These are phyloP conservation scores for Melitaea cinxia DNA, from an alignment of 1,140 invertebrate species.

Conservation along the genomic window DNA sequence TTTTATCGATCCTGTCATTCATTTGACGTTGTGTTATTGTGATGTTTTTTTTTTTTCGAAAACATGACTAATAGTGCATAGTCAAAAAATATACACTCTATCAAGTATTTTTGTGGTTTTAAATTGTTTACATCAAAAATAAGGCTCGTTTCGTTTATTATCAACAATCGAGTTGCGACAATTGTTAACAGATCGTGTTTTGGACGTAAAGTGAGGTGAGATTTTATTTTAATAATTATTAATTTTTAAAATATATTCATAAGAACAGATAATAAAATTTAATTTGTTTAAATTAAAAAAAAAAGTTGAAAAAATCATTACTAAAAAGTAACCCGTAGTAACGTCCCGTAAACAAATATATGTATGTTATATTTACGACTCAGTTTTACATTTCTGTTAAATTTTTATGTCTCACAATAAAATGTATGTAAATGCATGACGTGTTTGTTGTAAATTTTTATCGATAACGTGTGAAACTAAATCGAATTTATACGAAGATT, in stretches of 20 bases:
- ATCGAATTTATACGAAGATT: constrained; percentile 10
- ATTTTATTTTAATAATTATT: constrained; percentile 6
- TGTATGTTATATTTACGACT: neutral
- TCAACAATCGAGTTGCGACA: constrained; percentile 15
- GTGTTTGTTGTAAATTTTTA: constrained; percentile 3
- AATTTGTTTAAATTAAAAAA: neutral
- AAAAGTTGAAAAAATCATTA: neutral
- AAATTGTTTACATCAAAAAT: neutral
- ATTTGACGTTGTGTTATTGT: constrained; percentile 53
- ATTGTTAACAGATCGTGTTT: constrained; percentile 26
- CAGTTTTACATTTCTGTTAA: neutral
- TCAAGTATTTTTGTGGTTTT: constrained; percentile 19
- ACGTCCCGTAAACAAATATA: constrained; percentile 24
- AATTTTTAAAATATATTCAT: neutral
- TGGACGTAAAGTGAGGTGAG: constrained; percentile 28
- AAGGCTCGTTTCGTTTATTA: constrained; percentile 10
- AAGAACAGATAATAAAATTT: too few relatives aligned
- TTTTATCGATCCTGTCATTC: constrained; percentile 47
- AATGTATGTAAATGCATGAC: constrained; percentile 18
- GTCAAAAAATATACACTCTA: neutral
- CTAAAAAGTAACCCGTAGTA: constrained; percentile 27
- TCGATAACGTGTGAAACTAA: constrained; percentile 11
- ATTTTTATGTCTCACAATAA: constrained; percentile 8
- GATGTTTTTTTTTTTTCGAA: constrained; percentile 50
- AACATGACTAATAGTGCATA: constrained; percentile 32